phyloP scores from a whole-genome alignment of 1,140 invertebrate species.

The Heliconius congener region DNA sequence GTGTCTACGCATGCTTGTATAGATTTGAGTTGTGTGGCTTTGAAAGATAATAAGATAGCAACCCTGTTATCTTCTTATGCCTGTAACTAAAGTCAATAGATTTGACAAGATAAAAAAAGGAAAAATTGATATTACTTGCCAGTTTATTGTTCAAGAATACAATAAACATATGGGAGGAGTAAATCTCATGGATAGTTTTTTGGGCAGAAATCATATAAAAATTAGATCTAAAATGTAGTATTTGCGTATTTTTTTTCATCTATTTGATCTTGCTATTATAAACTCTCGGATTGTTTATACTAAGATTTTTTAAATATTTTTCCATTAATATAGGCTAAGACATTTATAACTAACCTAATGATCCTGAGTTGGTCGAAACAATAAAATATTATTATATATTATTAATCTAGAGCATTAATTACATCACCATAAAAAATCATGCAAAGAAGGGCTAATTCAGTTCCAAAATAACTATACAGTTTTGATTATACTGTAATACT shows the following conservation, averaged over 20 bases:
- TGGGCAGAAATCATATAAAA: conserved; percentile 62
- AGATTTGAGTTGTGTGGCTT: conserved; percentile 50
- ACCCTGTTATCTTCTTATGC: conserved; percentile 44
- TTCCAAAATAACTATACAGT: too few relatives aligned
- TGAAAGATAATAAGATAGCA: conserved; percentile 49
- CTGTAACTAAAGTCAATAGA: conserved; percentile 41
- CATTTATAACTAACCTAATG: too few relatives aligned
- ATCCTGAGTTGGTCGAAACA: too few relatives aligned
- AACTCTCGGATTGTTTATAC: too few relatives aligned
- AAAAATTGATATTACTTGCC: conserved; percentile 48
- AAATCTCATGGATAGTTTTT: conserved; percentile 73
- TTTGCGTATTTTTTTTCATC: conserved; percentile 53
- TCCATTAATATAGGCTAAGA: too few relatives aligned
- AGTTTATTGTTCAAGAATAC: conserved; percentile 50
- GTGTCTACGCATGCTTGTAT: conserved; percentile 48
- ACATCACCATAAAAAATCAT: too few relatives aligned
- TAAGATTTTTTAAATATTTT: too few relatives aligned
- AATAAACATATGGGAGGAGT: conserved; percentile 62
- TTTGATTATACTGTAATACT: too few relatives aligned
- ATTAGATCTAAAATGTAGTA: conserved; percentile 53
- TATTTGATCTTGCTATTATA: conserved; percentile 54
- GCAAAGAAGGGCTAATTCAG: too few relatives aligned
- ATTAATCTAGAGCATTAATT: too few relatives aligned
- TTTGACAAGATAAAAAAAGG: conserved; percentile 46
- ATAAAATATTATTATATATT: too few relatives aligned